phyloP scores from a whole-genome alignment of 2,888 invertebrate genomes.

The Bugula neritina region DNA sequence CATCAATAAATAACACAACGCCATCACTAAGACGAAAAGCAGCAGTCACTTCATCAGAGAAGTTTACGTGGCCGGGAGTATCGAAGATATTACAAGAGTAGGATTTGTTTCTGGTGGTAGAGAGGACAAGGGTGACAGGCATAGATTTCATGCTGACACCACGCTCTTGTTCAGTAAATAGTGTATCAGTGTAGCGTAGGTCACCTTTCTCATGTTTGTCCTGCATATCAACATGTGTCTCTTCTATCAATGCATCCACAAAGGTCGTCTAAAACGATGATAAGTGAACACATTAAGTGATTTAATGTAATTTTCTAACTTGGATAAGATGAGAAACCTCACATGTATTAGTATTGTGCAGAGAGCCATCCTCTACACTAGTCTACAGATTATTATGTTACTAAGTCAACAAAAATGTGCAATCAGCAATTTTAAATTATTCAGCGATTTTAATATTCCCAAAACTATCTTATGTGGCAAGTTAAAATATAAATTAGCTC shows the following conservation, averaged over 20 bases:
- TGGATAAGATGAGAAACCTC: no score
- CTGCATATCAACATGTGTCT: conserved; percentile 85
- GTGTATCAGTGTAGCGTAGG: conserved; percentile 82
- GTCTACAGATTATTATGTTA: no score
- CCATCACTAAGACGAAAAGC: conserved; percentile 84
- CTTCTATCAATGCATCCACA: conserved; percentile 90
- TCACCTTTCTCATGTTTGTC: conserved; percentile 55
- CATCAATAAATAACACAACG: conserved; percentile 90
- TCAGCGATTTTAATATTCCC: no score
- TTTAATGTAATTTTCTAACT: no score
- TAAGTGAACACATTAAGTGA: conserved; percentile 27
- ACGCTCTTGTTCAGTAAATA: conserved; percentile 91
- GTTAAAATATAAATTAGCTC: no score
- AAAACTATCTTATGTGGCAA: no score
- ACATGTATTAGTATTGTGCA: no score
- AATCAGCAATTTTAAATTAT: no score
- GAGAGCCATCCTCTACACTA: no score
- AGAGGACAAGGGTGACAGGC: conserved; percentile 86
- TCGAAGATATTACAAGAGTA: conserved; percentile 94
- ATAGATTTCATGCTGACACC: conserved; percentile 95
- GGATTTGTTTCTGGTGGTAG: conserved; percentile 91
- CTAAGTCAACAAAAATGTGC: no score
- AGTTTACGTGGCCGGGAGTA: conserved; percentile 91
- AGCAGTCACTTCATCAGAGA: conserved; percentile 97
- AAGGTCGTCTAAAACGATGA: conserved; percentile 72